Evolutionary conservation across 2,113 vertebrate species (phyloP).

Genomic region (Paradisaea rubra): DNA sequence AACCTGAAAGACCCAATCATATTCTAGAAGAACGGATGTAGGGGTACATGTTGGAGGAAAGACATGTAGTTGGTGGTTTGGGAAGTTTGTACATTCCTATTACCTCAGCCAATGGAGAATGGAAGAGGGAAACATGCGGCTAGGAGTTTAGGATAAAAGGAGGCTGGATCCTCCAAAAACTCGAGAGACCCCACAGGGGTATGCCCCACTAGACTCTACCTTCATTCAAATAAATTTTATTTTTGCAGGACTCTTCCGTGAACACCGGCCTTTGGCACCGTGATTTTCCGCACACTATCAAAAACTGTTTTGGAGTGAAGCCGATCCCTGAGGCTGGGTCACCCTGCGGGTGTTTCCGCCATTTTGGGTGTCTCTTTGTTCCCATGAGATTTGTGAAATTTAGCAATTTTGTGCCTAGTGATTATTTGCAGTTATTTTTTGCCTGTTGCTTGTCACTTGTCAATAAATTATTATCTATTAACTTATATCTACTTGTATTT

Average conservation of each 20-base stretch:
- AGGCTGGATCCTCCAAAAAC: not conserved
- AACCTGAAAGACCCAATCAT: not conserved
- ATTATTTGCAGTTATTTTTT: not conserved
- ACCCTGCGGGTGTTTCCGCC: fast-evolving
- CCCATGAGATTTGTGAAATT: not conserved
- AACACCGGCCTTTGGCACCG: fast-evolving
- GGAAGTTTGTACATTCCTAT: not conserved
- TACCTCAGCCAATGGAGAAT: not conserved
- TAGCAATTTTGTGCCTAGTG: not conserved
- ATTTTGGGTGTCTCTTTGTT: not conserved
- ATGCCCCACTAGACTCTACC: not conserved
- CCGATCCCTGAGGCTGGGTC: not conserved
- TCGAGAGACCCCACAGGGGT: not conserved
- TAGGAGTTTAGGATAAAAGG: not conserved
- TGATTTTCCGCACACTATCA: not conserved
- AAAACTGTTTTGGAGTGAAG: not conserved
- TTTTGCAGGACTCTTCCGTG: not conserved
- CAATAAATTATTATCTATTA: not conserved
- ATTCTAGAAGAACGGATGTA: not conserved
- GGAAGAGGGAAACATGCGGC: fast-evolving
- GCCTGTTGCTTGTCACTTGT: not conserved
- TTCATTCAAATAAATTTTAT: not conserved
- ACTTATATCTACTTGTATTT: not conserved
- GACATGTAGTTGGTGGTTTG: not conserved
- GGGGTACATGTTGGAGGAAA: not conserved